A percentile compares a stretch with the other conserved stretches of the same genome.
phyloP scores from a whole-genome alignment of 2,797 vertebrate genomes.

The Melanotaenia boesemani region DNA sequence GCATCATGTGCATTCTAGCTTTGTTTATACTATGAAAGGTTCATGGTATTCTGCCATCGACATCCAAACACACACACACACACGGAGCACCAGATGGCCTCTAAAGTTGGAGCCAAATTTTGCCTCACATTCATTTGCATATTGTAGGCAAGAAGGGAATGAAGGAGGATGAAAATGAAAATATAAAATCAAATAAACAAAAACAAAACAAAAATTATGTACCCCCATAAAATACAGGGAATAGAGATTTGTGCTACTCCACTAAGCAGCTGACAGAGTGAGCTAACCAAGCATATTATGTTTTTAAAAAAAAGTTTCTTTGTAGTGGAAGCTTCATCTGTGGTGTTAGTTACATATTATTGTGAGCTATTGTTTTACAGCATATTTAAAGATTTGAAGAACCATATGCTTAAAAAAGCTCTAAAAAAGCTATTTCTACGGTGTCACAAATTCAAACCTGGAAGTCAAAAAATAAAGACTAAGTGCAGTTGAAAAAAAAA shows the following conservation, averaged over 20 bases:
- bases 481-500: not conserved
- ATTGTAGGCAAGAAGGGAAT: slow-evolving; percentile 21
- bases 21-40: slow-evolving; percentile 39
- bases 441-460: no score
- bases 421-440: no score
- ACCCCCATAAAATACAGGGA: not conserved
- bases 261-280: not conserved
- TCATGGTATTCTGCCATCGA: slow-evolving; percentile 55
- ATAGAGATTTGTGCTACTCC: not conserved
- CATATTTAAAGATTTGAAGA: no score
- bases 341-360: no score
- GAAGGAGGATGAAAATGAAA: slow-evolving; percentile 1
- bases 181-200: not conserved
- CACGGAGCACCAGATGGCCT: slow-evolving; percentile 74
- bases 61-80: slow-evolving; percentile 48
- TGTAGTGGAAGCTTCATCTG: not conserved
- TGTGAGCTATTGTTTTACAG: no score
- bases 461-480: not conserved
- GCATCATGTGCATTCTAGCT: slow-evolving; percentile 27
- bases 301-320: not conserved
- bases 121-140: slow-evolving; percentile 55
- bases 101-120: slow-evolving; percentile 56
- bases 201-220: not conserved
- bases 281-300: not conserved
- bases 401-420: no score